A percentile compares a stretch with the other conserved stretches of the same genome.
These are phyloP conservation scores for Triplophysa bombifrons DNA, from an alignment of 2,797 vertebrate genomes.

Conservation along the genomic window DNA sequence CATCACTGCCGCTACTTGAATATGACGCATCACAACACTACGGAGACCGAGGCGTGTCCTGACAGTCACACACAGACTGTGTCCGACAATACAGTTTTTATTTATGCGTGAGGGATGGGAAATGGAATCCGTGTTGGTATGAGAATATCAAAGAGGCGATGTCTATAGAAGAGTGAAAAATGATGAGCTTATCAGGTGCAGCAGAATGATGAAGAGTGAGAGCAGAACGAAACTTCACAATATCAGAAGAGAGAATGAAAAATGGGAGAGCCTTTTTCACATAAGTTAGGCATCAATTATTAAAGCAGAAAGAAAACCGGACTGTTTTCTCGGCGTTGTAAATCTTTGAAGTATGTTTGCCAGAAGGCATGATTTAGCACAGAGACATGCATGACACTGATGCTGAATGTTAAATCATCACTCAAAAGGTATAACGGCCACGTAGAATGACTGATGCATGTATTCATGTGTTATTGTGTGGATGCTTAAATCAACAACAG, in stretches of 20 bases:
- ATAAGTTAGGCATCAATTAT: constrained; percentile 29
- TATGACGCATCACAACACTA: too few relatives aligned
- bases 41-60: too few relatives aligned
- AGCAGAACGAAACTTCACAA: constrained; percentile 18
- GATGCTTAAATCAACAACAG: background rate
- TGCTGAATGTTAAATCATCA: background rate
- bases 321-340: constrained; percentile 26
- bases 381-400: constrained; percentile 5
- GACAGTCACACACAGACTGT: background rate
- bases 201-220: constrained; percentile 8
- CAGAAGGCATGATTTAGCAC: background rate
- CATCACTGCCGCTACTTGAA: too few relatives aligned
- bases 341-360: constrained; percentile 11
- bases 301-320: constrained; percentile 4
- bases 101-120: constrained; percentile 1
- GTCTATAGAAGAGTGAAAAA: constrained; percentile 37
- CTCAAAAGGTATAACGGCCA: background rate
- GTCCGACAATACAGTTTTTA: background rate
- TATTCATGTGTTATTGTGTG: background rate
- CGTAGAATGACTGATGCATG: background rate
- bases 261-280: constrained; percentile 1
- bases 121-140: constrained; percentile 16
- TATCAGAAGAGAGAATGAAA: constrained; percentile 10
- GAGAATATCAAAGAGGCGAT: constrained; percentile 23
- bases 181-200: constrained; percentile 10